A percentile compares a stretch with the other conserved stretches of the same genome.
phyloP scores from a whole-genome alignment of 2,888 invertebrate genomes.

The Acanthopleura granulata region DNA sequence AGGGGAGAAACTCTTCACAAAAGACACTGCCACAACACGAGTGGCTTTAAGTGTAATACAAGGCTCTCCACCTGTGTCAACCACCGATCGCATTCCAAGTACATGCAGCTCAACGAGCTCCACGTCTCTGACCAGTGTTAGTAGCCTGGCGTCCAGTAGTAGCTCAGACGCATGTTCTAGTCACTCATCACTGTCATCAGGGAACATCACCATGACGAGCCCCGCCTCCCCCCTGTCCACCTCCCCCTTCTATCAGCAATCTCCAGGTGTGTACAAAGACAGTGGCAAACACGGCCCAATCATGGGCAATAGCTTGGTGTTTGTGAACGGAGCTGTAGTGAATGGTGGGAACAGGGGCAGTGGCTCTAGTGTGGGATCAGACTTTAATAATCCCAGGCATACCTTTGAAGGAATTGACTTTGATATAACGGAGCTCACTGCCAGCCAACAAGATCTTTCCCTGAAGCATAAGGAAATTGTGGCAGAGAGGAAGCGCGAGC shows the following conservation, averaged over 20 bases:
- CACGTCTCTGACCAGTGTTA: slow-evolving; percentile 60
- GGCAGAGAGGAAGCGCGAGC: slow-evolving; percentile 67
- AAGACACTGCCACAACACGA: slow-evolving; percentile 61
- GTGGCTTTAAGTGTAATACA: slow-evolving; percentile 54
- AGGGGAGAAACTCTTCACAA: slow-evolving; percentile 64
- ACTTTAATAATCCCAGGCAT: slow-evolving; percentile 34
- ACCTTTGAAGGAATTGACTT: slow-evolving; percentile 62
- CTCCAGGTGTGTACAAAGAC: background rate
- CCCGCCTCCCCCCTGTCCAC: background rate
- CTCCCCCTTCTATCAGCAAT: slow-evolving; percentile 3
- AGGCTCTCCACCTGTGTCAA: slow-evolving; percentile 20
- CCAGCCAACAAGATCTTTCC: slow-evolving; percentile 62
- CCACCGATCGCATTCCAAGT: slow-evolving; percentile 38
- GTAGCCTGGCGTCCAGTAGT: slow-evolving; percentile 35
- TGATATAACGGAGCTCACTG: slow-evolving; percentile 58
- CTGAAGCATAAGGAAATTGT: slow-evolving; percentile 63
- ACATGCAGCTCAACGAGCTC: slow-evolving; percentile 51
- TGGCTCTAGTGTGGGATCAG: slow-evolving; percentile 15
- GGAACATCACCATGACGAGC: background rate
- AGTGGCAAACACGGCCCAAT: background rate
- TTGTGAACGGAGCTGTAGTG: slow-evolving; percentile 2
- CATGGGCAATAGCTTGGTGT: background rate
- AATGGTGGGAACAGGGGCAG: slow-evolving; percentile 17
- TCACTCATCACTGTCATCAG: slow-evolving; percentile 2
- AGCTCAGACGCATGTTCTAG: slow-evolving; percentile 14